Percentiles rank a stretch among this genome's conserved stretches.
These are phyloP conservation scores for Podilymbus podiceps DNA, from an alignment of 2,113 vertebrate species.

Conservation along the genomic window DNA sequence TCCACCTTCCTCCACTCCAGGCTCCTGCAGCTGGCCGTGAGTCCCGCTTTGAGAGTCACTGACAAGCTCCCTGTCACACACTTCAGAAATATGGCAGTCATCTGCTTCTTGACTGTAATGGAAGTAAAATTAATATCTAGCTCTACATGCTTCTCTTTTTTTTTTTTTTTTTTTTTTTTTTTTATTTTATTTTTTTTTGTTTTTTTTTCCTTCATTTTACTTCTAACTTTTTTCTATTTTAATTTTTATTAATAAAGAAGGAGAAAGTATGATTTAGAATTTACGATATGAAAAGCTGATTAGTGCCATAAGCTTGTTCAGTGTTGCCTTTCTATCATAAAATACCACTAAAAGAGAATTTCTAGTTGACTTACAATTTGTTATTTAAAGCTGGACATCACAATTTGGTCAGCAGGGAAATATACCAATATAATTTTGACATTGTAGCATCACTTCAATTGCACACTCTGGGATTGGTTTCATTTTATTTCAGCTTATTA, in stretches of 20 bases:
- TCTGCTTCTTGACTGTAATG: not conserved
- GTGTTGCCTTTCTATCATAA: not conserved
- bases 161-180: too few relatives aligned
- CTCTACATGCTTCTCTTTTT: fast-evolving
- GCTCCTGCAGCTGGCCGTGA: not conserved
- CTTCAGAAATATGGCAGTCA: not conserved
- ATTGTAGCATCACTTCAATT: not conserved
- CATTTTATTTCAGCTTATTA: constrained; percentile 28
- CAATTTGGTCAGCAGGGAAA: not conserved
- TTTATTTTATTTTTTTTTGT: not conserved
- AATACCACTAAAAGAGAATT: not conserved
- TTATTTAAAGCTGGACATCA: not conserved
- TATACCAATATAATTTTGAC: not conserved
- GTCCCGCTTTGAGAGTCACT: not conserved
- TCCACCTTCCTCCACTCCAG: not conserved
- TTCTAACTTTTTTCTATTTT: not conserved
- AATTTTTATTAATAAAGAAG: not conserved
- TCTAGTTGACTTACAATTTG: not conserved
- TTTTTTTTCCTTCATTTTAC: not conserved
- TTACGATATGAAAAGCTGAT: not conserved
- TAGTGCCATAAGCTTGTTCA: not conserved
- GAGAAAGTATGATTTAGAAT: not conserved
- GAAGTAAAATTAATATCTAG: not conserved
- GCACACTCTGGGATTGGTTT: not conserved
- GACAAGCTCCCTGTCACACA: not conserved